phyloP scores from a whole-genome alignment of 2,113 vertebrate genomes.

The Actenoides lindsayi region DNA sequence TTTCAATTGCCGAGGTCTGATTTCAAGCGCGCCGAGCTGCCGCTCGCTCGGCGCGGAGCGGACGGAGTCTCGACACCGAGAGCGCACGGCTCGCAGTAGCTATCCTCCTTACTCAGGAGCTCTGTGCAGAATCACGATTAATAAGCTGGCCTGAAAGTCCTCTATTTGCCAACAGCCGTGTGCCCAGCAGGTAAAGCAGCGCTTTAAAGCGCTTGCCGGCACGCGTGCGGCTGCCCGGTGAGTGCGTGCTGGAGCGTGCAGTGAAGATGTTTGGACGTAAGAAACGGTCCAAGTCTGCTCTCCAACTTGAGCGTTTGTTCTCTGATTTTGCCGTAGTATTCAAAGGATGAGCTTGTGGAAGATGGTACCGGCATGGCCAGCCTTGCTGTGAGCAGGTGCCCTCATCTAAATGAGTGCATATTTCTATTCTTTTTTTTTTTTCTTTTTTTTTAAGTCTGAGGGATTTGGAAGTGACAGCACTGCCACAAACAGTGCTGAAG shows the following conservation, averaged over 20 bases:
- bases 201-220: not conserved
- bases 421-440: not conserved
- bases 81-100: not conserved
- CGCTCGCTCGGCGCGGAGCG: not conserved
- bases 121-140: not conserved
- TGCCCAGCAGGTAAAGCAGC: not conserved
- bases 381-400: not conserved
- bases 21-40: not conserved
- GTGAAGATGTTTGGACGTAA: not conserved
- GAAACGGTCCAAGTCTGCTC: not conserved
- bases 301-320: not conserved
- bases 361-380: not conserved
- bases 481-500: not conserved
- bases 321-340: not conserved
- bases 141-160: not conserved
- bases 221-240: not conserved
- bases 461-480: not conserved
- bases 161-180: not conserved
- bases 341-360: not conserved
- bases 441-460: not conserved
- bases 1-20: not conserved
- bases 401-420: not conserved
- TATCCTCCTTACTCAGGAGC: accelerated
- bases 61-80: accelerated
- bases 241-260: accelerated